Percentiles rank a stretch among this genome's conserved stretches.
Conservation (phyloP, 92 coral and sea anemone species). For the Paragorgia papillata region DNA sequence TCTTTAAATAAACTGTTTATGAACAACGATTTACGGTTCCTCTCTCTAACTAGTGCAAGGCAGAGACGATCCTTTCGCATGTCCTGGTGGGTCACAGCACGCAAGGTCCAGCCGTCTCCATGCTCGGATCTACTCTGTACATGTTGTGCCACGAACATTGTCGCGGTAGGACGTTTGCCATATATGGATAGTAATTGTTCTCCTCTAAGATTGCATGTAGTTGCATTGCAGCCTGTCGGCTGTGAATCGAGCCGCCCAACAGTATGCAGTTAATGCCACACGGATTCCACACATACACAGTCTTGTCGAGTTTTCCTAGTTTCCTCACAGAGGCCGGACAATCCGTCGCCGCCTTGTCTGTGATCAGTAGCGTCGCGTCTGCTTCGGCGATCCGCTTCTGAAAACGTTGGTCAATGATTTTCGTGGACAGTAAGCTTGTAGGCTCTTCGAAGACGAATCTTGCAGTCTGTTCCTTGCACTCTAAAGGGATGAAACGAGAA, state of each 20-base stretch:
- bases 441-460: slow-evolving; percentile 74
- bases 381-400: slow-evolving; percentile 68
- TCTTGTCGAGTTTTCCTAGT: slow-evolving; percentile 75
- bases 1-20: too few species aligned
- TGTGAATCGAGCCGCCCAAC: slow-evolving; percentile 96
- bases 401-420: slow-evolving; percentile 48
- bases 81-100: slow-evolving; percentile 54
- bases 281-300: slow-evolving; percentile 89
- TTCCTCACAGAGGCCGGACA: slow-evolving; percentile 78
- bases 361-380: slow-evolving; percentile 87
- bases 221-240: slow-evolving; percentile 92
- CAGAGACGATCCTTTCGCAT: neutral
- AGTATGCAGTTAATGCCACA: slow-evolving; percentile 94
- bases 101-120: slow-evolving; percentile 99
- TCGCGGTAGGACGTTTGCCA: slow-evolving; percentile 93
- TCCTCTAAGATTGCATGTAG: slow-evolving; percentile 88
- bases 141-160: slow-evolving; percentile 96
- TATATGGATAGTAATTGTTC: slow-evolving; percentile 83
- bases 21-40: too few species aligned
- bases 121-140: slow-evolving; percentile 93
- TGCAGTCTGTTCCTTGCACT: slow-evolving; percentile 32
- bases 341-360: slow-evolving; percentile 82
- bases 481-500: slow-evolving; percentile 12
- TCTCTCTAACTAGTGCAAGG: too few species aligned
- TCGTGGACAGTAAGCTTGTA: slow-evolving; percentile 71